Base-by-base conservation (phyloP, 2,113 vertebrate genomes). In the Poeciliopsis turrubarensis region DNA sequence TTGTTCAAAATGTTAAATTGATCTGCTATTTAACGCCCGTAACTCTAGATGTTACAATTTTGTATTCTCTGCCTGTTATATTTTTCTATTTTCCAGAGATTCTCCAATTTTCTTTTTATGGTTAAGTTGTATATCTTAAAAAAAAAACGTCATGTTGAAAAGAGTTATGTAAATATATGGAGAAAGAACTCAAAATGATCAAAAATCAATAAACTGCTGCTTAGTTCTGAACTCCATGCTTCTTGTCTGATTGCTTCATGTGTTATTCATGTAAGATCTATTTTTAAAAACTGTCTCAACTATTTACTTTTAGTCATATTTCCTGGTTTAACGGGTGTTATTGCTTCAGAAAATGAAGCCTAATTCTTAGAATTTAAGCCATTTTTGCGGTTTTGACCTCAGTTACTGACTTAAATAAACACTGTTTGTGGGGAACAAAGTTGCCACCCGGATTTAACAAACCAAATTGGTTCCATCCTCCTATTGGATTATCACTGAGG, bases 141-240 rank as follows among this genome's bases (percentile, higher is more conserved):
- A 11, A 34, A 47, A 44, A 44, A 5, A 44, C 4, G 5, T 47
- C 14, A 47, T 77, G 79, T 69, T 15, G 37, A 65, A 80, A 32
- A 65, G 15, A 80, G 31, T 22, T 41, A 77, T 82, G 84, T 83
- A 73, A 86, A 72, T 78, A 71, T 73, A 65, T 64, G 61, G 72
- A 75, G 80, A 87, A 81, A 78, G 64, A 62, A 80, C 82, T 81
- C 68, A 70, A 80, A 78, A 77, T 75, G 10, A 71, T 37, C 22
- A 75, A 60, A 78, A 75, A 77, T 72, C 22, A 87, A 89, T 91
- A 89, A 91, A 89, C 27, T 51, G 64, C 63, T 81, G 26, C 64
- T 71, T 26, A 67, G 32, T 63, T 37, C 22, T 76, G n/a, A 66
- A 60, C 27, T 6, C 0, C 68, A 30, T 73, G n/a, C 9, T 44